Base-by-base conservation (phyloP, 2,797 vertebrate genomes). In the Syncerus caffer region DNA sequence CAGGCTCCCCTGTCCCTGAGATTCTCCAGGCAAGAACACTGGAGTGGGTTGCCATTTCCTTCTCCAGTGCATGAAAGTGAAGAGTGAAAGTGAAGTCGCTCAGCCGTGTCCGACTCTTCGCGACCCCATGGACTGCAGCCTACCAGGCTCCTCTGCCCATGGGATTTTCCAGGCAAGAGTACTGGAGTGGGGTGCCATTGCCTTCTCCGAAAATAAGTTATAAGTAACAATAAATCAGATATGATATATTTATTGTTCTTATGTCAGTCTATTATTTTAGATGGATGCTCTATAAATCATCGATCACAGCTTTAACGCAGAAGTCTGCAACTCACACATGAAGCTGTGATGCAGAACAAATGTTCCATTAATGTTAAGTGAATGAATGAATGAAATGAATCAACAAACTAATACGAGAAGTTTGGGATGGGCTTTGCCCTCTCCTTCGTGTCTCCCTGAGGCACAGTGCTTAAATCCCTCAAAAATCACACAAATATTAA, bases 401-500 rank as follows among this genome's bases (percentile, higher is more conserved):
- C 82, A 96, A 76, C 5, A 50, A 92, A 92, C 57, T 91, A 93
- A 96, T 96, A 93, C 82, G 6, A 60, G 55, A 89, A 82, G 67
- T 85, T 83, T 50, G 60, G 47, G n/a, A 93, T 74, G 47, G 90
- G 80, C 45, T 96, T 87, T 91, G 92, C 47, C 8, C 25, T 91
- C 34, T 94, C 86, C 8, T 85, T 31, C 27, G 62, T 1, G 27
- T 90, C 78, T 98, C 93, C 79, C 85, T 27, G 64, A 89, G 85
- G 89, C 82, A 96, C 38, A 14, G 19, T 14, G 60, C 76, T 96
- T 96, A 97, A 97, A 86, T 96, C 93, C 93, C 74, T 95, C 51
- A 89, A 91, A 98, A 96, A 89, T 95, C 85, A 95, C 95, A 91
- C 85, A 87, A 97, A 97, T 94, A 97, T 94, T 93, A 96, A 97